Evolutionary conservation across 2,797 vertebrate genomes (phyloP), one percentile per base, ranked within the genome.

Genomic region (Acanthurus tractus): DNA sequence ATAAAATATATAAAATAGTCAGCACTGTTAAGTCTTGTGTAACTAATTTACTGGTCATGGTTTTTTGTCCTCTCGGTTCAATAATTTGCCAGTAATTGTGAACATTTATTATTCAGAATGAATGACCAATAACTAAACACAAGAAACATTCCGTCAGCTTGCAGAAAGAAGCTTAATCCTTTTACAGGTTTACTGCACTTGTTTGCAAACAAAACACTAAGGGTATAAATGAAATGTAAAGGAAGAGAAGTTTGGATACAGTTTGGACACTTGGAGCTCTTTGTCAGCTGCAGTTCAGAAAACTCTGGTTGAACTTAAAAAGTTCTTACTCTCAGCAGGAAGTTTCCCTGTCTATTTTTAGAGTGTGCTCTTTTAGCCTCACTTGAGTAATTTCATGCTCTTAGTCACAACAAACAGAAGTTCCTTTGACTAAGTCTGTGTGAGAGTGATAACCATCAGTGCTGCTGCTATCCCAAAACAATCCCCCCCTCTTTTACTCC

Each of bases 371-470:
- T 83, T 75, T 61, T 58, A 34, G 63, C 36, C 61, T 72, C 0
- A 3, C 25, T 59, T 0, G 1, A 67, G 53, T 62, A 29, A 68
- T 74, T 73, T 75, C 59, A 74, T 78, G 77, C 62, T 58, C 79
- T 71, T 38, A 56, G 70, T 78, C 71, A 76, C 56, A 82, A 80
- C 57, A 62, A 57, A 63, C 55, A 63, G 38, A 17, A 17, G 6
- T 50, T n/a, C 5, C 42, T 73, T 50, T 48, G 53, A 57, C 54
- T 20, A 71, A 65, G 20, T 14, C 44, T 48, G 56, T 66, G 17
- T 55, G 56, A 57, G 34, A 34, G 46, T 48, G 58, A 84, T 70
- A 64, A 52, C 55, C 0, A 12, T 78, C 44, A 25, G 25, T 25
- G 25, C 25, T 25, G 25, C 25, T 25, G 25, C 25, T 25, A 3